Conservation (phyloP, 1,140 invertebrate species). For the Drosophila virilis region DNA sequence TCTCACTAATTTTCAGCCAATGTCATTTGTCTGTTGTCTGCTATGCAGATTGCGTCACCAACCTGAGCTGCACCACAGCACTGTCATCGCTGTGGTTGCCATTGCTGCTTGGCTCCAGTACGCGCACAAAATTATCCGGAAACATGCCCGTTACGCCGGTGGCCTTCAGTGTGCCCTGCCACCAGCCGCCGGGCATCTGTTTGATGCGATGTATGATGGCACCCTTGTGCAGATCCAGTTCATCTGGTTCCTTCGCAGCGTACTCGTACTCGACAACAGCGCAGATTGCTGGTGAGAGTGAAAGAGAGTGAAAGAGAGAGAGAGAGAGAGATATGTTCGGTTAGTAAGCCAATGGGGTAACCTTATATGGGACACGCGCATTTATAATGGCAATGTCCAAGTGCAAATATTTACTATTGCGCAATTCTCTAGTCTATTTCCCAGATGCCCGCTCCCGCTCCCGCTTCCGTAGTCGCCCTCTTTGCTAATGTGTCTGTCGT, state of each 20-base stretch:
- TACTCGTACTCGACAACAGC: conserved; percentile 93
- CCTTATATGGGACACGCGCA: conserved; percentile 51
- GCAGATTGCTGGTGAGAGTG: conserved; percentile 86
- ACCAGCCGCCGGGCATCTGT: conserved; percentile 96
- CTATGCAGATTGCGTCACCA: conserved; percentile 36
- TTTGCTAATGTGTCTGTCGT: conserved; percentile 5
- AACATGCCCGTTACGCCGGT: conserved; percentile 96
- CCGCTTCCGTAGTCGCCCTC: too few species aligned
- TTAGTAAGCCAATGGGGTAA: conserved; percentile 42
- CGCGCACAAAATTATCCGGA: conserved; percentile 97
- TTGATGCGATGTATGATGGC: conserved; percentile 94
- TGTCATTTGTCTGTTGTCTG: conserved; percentile 37
- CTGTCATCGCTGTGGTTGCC: conserved; percentile 71
- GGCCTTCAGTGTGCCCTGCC: conserved; percentile 94
- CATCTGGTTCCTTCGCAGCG: conserved; percentile 91
- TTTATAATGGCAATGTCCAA: conserved; percentile 44
- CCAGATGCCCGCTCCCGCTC: conserved; percentile 14
- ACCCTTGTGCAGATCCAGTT: conserved; percentile 94
- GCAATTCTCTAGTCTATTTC: conserved; percentile 39
- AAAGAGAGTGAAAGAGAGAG: conserved; percentile 1
- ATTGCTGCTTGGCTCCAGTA: conserved; percentile 84
- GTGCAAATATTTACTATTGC: conserved; percentile 71
- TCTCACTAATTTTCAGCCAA: conserved; percentile 13
- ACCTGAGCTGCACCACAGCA: conserved; percentile 78
- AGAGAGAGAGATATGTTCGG: conserved; percentile 12